Evolutionary conservation across 2,888 invertebrate species (phyloP).

Genomic region (Netelia fuscicornis): DNA sequence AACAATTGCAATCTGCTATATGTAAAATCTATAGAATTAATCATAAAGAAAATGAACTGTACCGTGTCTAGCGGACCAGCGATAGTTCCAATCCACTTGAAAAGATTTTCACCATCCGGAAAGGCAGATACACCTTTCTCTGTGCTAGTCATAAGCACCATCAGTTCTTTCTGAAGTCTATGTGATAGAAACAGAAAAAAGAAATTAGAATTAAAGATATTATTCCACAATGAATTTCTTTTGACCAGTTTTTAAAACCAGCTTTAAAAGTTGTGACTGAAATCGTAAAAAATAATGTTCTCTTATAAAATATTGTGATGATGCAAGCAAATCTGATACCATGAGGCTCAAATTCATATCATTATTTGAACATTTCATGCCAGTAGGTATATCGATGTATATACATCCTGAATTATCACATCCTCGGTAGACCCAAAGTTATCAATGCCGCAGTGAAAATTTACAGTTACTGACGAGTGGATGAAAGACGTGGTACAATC

Average conservation of each 20-base stretch:
- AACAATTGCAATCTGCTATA: not conserved
- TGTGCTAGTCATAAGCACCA: slow-evolving; percentile 95
- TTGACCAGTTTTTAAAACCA: slow-evolving; percentile 4
- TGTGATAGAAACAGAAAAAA: slow-evolving; percentile 43
- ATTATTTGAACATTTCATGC: too few species aligned
- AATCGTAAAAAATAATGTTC: too few species aligned
- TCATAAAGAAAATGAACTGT: slow-evolving; percentile 72
- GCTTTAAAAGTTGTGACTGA: not conserved
- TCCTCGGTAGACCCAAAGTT: too few species aligned
- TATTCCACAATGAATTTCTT: too few species aligned
- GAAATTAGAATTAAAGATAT: too few species aligned
- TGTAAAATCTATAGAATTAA: slow-evolving; percentile 44
- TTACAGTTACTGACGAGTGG: too few species aligned
- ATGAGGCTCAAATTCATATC: too few species aligned
- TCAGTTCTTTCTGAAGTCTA: slow-evolving; percentile 95
- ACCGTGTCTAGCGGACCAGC: slow-evolving; percentile 95
- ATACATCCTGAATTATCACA: too few species aligned
- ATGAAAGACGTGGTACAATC: not conserved
- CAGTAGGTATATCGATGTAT: too few species aligned
- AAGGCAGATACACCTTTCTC: slow-evolving; percentile 98
- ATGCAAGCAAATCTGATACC: too few species aligned
- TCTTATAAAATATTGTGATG: too few species aligned
- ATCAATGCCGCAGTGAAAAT: too few species aligned
- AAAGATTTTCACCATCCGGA: slow-evolving; percentile 98
- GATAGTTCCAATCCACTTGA: slow-evolving; percentile 99